phyloP scores from a whole-genome alignment of 2,888 invertebrate species.

The Spilosoma lubricipeda region DNA sequence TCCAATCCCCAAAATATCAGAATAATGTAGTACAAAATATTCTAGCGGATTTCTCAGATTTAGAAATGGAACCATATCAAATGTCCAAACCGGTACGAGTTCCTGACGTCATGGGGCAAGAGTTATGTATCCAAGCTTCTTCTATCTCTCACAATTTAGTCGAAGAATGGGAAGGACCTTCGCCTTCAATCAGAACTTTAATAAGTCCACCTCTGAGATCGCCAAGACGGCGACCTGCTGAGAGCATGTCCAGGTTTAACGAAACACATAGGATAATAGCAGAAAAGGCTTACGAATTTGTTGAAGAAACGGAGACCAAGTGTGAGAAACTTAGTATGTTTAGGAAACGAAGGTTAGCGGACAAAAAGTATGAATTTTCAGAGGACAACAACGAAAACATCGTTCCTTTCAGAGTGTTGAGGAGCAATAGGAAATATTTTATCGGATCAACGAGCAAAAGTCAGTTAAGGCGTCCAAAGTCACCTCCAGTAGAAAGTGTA shows the following conservation, averaged over 20 bases:
- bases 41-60: slow-evolving; percentile 87
- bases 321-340: slow-evolving; percentile 95
- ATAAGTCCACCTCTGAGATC: slow-evolving; percentile 82
- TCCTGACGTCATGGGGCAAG: slow-evolving; percentile 81
- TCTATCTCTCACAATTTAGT: slow-evolving; percentile 81
- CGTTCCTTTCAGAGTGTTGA: slow-evolving; percentile 88
- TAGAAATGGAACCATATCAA: slow-evolving; percentile 84
- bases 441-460: slow-evolving; percentile 75
- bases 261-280: slow-evolving; percentile 86
- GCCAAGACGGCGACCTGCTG: slow-evolving; percentile 79
- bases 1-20: slow-evolving; percentile 83
- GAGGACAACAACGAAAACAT: slow-evolving; percentile 91
- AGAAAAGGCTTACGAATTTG: slow-evolving; percentile 94
- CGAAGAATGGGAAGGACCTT: slow-evolving; percentile 84
- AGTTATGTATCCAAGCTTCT: slow-evolving; percentile 80
- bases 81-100: slow-evolving; percentile 77
- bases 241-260: slow-evolving; percentile 84
- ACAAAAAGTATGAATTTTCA: slow-evolving; percentile 96
- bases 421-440: slow-evolving; percentile 84
- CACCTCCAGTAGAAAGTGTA: slow-evolving; percentile 78
- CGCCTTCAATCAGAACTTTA: slow-evolving; percentile 80
- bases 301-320: slow-evolving; percentile 92
- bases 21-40: slow-evolving; percentile 87
- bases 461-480: slow-evolving; percentile 71
- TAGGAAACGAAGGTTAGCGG: slow-evolving; percentile 93